Conservation (phyloP, 2,113 vertebrate genomes). For the Anguilla rostrata region DNA sequence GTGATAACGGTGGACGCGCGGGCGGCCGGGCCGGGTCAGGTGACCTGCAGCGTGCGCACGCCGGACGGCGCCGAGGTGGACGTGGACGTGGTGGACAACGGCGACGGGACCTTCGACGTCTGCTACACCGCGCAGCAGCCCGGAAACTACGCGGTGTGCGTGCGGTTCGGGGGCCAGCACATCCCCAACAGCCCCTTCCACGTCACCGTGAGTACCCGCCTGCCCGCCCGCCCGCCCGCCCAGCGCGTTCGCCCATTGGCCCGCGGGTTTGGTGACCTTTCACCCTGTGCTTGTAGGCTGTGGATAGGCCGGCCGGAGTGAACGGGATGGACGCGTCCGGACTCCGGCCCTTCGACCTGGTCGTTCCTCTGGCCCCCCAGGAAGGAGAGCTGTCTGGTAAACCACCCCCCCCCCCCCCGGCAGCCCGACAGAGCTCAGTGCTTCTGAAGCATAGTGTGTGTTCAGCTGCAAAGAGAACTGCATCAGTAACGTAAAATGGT, state of each 20-base stretch:
- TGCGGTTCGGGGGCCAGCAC: conserved; percentile 80
- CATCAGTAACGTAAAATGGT: not conserved
- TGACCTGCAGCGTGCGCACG: conserved; percentile 76
- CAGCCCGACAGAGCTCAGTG: not conserved
- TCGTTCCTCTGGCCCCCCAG: conserved; percentile 92
- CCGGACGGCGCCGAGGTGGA: conserved; percentile 78
- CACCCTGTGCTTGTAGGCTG: conserved; percentile 66
- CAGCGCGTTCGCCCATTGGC: not conserved
- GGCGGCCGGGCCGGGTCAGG: conserved; percentile 81
- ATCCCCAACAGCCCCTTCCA: conserved; percentile 84
- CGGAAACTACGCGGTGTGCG: conserved; percentile 78
- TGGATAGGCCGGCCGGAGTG: conserved; percentile 81
- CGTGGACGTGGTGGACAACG: conserved; percentile 80
- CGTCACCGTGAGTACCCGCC: conserved; percentile 70
- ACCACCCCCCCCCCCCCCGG: not conserved
- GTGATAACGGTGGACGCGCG: conserved; percentile 79
- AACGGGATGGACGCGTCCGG: conserved; percentile 85
- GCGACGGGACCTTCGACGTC: conserved; percentile 81
- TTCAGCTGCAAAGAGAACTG: not conserved
- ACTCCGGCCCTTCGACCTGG: conserved; percentile 88
- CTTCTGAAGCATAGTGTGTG: not conserved
- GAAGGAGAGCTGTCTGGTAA: conserved; percentile 92
- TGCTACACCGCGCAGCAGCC: conserved; percentile 79
- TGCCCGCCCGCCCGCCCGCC: no score
- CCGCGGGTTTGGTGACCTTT: conserved; percentile 3